phyloP scores from a whole-genome alignment of 2,797 vertebrate species.

The Oreonectes daqikongensis region DNA sequence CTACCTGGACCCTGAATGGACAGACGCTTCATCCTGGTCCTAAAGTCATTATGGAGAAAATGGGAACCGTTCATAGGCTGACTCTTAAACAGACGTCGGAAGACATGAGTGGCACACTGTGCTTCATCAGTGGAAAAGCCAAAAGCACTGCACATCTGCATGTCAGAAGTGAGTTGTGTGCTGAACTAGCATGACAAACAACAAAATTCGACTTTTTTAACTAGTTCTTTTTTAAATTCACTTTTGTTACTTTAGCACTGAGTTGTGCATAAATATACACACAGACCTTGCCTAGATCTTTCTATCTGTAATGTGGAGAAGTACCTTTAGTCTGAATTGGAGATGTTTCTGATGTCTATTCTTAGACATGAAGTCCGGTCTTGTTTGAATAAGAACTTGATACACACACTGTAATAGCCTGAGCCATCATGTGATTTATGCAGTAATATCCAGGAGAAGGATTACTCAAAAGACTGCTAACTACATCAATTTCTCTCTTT shows the following conservation, averaged over 20 bases:
- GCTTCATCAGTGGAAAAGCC: constrained; percentile 72
- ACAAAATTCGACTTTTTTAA: too few relatives aligned
- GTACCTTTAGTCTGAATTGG: neutral
- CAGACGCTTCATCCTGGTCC: constrained; percentile 68
- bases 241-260: too few relatives aligned
- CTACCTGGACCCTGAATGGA: constrained; percentile 79
- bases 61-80: constrained; percentile 74
- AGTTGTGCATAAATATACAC: too few relatives aligned
- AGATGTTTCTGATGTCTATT: constrained; percentile 19
- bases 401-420: constrained; percentile 7
- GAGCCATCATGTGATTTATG: constrained; percentile 10
- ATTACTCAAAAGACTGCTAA: constrained; percentile 21
- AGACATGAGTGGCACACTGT: constrained; percentile 75
- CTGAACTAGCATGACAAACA: too few relatives aligned
- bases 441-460: neutral
- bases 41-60: constrained; percentile 71
- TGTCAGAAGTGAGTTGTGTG: constrained; percentile 63
- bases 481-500: too few relatives aligned
- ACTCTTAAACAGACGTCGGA: constrained; percentile 70
- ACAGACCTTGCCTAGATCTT: neutral
- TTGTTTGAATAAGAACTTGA: constrained; percentile 39
- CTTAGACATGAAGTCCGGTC: neutral
- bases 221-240: too few relatives aligned
- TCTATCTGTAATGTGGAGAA: neutral
- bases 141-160: constrained; percentile 74